Evolutionary conservation across 2,113 vertebrate species (phyloP), one percentile per base, ranked within the genome.

Genomic region (Chlamydotis undulata): DNA sequence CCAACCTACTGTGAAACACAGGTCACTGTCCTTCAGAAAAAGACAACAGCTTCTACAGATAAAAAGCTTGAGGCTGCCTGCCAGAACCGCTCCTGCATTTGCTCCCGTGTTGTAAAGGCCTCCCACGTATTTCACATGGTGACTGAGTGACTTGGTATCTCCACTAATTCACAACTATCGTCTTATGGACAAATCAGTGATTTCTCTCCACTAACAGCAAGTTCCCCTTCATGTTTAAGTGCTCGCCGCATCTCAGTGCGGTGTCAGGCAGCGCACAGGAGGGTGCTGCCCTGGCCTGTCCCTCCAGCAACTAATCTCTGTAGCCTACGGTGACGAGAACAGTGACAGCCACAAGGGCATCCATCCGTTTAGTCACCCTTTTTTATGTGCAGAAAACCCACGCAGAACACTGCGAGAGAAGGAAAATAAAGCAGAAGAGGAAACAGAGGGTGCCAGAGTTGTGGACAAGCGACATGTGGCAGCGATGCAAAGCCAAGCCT

Each of bases 211-310:
- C 29, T 35, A 24, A 17, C 0, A 39, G 7, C 17, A 60, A 43
- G 45, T 15, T 39, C 25, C 55, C 49, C 83, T 43, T 16, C 5
- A 18, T 0, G 7, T 60, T 26, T 31, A 39, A 50, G 21, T 1
- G 1, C 50, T 39, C 2, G 3, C 60, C 0, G 3, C 0, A 0
- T 43, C 41, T 43, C 41, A 6, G 41, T 43, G 41, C 56, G 3
- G 33, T 4, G 6, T 14, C 53, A 25, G 77, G 43, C 31, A 14
- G 29, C 1, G 1, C 86, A 11, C 21, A 14, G 79, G 39, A 57
- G 11, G 56, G 22, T 25, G 67, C 59, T 47, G 52, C 41, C 16
- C 43, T 3, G 1, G 28, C 33, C 7, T 5, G 0, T 14, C 37
- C 28, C 70, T 33, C 33, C 71, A 69, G 56, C 2, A 0, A n/a